Evolutionary conservation across 1,140 invertebrate species (phyloP), one percentile per base, ranked within the genome.

Genomic region (Drosophila pectinifera): DNA sequence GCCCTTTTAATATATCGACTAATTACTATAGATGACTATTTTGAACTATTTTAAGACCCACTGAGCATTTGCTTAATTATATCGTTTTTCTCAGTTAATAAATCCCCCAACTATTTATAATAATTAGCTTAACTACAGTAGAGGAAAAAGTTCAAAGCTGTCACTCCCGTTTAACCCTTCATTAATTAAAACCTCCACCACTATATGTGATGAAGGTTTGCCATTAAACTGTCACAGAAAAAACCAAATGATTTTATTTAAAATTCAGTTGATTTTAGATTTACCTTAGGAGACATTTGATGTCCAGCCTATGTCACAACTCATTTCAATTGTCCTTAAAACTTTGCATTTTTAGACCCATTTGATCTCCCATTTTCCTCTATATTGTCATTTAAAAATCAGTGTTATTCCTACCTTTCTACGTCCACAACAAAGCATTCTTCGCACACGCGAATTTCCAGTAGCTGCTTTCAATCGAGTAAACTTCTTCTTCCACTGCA

Each of bases 401-500:
- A 14, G 34, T 42, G 10, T 14, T 28, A 14, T 34, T 92, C 94
- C 94, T 80, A 96, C 95, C 95, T 96, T 96, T 94, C 95, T 96
- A 93, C 96, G 95, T 94, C 96, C 95, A 95, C 96, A 96, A 95
- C 96, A 96, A 94, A 96, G 95, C 96, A 96, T 96, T 94, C 94
- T 95, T 94, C 95, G 94, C 94, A 95, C 94, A 94, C 95, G 95
- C 94, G 95, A 95, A 93, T 95, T 94, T 94, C 94, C 95, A 73
- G 92, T 91, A 92, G 93, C 92, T 94, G 95, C 94, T 94, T 95
- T 95, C 93, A 95, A 94, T 93, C 95, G 94, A 93, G 95, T 94
- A 93, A 95, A 94, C 94, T 95, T 95, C 93, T 95, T 95, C 93
- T 95, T 94, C 95, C 95, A 95, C 95, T 95, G 95, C 95, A 95